These are phyloP conservation scores for Hetaerina titia DNA, from an alignment of 2,888 invertebrate species.

Conservation along the genomic window DNA sequence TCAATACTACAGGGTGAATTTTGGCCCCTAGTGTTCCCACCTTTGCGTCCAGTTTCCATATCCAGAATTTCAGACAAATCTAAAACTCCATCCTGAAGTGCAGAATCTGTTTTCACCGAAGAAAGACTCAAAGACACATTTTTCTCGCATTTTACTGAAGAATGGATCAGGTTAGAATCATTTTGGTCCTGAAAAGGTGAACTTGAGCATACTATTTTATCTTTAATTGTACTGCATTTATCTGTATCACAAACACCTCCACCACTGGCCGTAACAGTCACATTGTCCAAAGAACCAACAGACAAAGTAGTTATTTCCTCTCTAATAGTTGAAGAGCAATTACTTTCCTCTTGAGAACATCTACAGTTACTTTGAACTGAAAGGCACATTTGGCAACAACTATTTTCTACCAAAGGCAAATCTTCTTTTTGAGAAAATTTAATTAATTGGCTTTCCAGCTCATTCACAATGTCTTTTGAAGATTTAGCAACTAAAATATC, in stretches of 20 bases:
- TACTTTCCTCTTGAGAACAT: not conserved
- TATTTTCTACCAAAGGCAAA: not conserved
- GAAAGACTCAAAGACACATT: not conserved
- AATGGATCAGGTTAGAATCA: not conserved
- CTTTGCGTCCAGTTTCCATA: not conserved
- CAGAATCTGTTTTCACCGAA: not conserved
- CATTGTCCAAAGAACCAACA: not conserved
- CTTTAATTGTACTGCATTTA: not conserved
- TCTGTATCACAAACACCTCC: not conserved
- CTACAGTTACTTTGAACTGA: not conserved
- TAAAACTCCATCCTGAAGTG: not conserved
- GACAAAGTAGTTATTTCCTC: not conserved
- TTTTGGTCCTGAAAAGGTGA: constrained; percentile 13
- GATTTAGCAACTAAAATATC: not conserved
- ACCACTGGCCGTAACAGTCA: not conserved
- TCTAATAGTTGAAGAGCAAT: not conserved
- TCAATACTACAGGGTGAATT: not conserved
- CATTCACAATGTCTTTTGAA: not conserved
- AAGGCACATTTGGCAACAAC: not conserved
- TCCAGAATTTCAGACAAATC: constrained; percentile 50
- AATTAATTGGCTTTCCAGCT: not conserved
- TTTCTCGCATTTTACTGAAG: not conserved
- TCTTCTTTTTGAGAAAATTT: not conserved
- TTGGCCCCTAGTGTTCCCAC: not conserved
- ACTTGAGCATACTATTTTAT: not conserved